Base-by-base conservation (phyloP, 1,140 invertebrate species). In the Drosophila equinoxialis region DNA sequence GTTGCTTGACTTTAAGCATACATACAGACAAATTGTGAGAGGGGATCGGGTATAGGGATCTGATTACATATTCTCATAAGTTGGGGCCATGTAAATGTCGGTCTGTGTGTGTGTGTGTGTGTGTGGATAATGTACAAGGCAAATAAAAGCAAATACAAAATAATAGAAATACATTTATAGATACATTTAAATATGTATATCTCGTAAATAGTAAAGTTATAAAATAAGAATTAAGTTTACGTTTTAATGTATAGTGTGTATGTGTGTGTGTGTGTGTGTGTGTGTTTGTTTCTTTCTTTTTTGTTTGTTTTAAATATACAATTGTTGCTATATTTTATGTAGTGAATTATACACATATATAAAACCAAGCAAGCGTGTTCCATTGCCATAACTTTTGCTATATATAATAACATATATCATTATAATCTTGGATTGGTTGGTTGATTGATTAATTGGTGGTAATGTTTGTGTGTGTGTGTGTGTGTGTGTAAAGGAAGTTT, bases 311-410 rank as follows among this genome's bases (percentile, higher is more conserved):
- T 23, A 83, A 87, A 89, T 86, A 80, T 86, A 86, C 83, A 86
- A 86, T 87, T 86, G 83, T 83, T 79, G 76, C 83, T 86, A 86
- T 83, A 73, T 58, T 48, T 17, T 17, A 48, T 48, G 45, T 48
- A 51, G 17, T 51, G 17, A 39, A 39, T 39, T n/a, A 39, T 39
- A 13, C 37, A 77, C 71, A 78, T 75, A 76, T 82, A 78, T 81
- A 76, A 87, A 87, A 87, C 82, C 82, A 86, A 89, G 83, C 83
- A 89, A 87, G 69, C 83, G 83, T 77, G 69, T 74, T 63, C 79
- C 76, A 87, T 82, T 86, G 83, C 78, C 83, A 86, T 83, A 86
- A 89, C 83, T 87, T 68, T 86, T 62, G 74, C 73, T 59, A 41
- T 71, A 76, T 58, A 69, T 65, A 63, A 51, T 51, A 51, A 51